Evolutionary conservation across 64 coral and sea anemone genomes (phyloP).

Genomic region (Platygyra sinensis): DNA sequence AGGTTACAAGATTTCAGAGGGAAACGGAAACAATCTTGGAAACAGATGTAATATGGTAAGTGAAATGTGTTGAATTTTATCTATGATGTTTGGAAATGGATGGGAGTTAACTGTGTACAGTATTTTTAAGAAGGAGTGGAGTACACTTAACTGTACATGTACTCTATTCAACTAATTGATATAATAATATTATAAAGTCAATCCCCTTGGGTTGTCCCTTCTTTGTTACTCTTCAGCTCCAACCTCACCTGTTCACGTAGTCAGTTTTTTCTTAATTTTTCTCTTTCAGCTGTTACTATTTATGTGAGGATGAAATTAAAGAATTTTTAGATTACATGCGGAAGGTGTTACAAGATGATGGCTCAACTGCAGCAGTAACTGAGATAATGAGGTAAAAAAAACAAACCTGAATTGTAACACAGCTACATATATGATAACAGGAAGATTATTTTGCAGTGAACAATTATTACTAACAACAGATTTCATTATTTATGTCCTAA

Average conservation of each 20-base stretch:
- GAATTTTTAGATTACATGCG: neutral
- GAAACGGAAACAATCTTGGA: neutral
- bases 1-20: neutral
- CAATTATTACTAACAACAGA: too few relatives aligned
- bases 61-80: neutral
- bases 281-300: neutral
- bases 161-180: too few relatives aligned
- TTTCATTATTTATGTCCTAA: too few relatives aligned
- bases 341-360: neutral
- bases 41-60: slow-evolving; percentile 3
- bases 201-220: too few relatives aligned
- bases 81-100: too few relatives aligned
- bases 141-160: too few relatives aligned
- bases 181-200: too few relatives aligned
- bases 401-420: neutral
- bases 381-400: neutral
- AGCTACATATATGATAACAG: neutral
- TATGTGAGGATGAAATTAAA: neutral
- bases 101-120: too few relatives aligned
- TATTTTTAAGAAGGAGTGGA: too few relatives aligned
- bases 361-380: neutral
- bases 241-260: too few relatives aligned
- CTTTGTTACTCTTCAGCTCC: too few relatives aligned
- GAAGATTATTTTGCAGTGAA: too few relatives aligned
- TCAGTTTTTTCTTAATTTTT: neutral